Conservation (phyloP, 2,888 invertebrate species). For the Palloptera scutellata region DNA sequence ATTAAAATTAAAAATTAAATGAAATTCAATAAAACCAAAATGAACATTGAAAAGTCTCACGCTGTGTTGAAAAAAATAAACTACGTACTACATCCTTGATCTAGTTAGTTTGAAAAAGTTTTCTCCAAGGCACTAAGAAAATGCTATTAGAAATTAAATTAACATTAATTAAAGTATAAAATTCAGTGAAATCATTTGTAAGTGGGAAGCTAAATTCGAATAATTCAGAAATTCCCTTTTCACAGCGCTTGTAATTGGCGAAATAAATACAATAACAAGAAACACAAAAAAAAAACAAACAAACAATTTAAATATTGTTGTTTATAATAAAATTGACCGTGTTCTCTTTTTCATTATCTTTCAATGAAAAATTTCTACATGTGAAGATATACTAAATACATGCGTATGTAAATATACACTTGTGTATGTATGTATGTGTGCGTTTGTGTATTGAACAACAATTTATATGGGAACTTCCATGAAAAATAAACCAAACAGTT, state of each 20-base stretch:
- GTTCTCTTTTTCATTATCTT: conserved; percentile 62
- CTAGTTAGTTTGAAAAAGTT: no score
- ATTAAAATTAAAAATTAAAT: conserved; percentile 34
- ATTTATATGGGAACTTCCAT: not conserved
- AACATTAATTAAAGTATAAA: conserved; percentile 4
- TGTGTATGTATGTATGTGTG: not conserved
- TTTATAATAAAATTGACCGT: conserved; percentile 62
- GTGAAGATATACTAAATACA: conserved; percentile 8
- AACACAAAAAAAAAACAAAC: conserved; percentile 42
- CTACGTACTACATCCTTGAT: no score
- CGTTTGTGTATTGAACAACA: not conserved
- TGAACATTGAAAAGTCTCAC: no score
- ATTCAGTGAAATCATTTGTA: not conserved
- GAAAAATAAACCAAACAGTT: no score
- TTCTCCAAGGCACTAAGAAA: conserved; percentile 8
- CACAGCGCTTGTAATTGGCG: no score
- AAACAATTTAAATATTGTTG: no score
- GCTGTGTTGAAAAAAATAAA: no score
- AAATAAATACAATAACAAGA: conserved; percentile 8
- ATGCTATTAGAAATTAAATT: conserved; percentile 19
- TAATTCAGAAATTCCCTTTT: no score
- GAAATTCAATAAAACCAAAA: no score
- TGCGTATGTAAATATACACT: conserved; percentile 3
- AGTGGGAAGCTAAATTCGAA: no score
- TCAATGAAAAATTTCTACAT: conserved; percentile 59